Percentiles rank a stretch among this genome's conserved stretches.
These are phyloP conservation scores for Biston stratarius DNA, from an alignment of 2,888 invertebrate species.

Conservation along the genomic window DNA sequence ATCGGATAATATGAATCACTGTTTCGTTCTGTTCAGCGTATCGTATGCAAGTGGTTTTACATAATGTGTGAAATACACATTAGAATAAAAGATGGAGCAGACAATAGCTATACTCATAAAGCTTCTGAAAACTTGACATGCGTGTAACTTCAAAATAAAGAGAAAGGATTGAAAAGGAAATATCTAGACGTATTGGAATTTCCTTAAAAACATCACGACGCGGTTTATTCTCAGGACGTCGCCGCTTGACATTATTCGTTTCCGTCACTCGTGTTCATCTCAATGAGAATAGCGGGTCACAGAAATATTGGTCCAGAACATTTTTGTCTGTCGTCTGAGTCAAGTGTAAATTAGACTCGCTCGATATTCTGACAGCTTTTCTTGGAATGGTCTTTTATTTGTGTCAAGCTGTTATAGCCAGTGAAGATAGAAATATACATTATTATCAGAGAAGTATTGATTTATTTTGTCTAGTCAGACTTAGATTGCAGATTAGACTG, in stretches of 20 bases:
- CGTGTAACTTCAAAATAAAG: slow-evolving; percentile 5
- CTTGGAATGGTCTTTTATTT: slow-evolving; percentile 21
- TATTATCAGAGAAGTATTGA: slow-evolving; percentile 3
- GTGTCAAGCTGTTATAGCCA: slow-evolving; percentile 1
- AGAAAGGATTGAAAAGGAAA: slow-evolving; percentile 19
- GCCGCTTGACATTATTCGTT: not conserved
- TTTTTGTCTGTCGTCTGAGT: slow-evolving; percentile 6
- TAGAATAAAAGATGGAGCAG: not conserved
- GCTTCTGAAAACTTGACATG: slow-evolving; percentile 6
- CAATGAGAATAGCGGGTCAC: slow-evolving; percentile 4
- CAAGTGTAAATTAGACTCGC: slow-evolving; percentile 30
- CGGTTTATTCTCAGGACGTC: slow-evolving; percentile 5
- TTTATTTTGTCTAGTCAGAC: no score
- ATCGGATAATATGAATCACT: no score
- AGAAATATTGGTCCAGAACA: not conserved
- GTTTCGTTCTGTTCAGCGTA: no score
- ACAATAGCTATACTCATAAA: slow-evolving; percentile 15
- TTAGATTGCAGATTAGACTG: not conserved
- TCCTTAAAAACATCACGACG: slow-evolving; percentile 1
- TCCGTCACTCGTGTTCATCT: not conserved
- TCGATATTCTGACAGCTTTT: slow-evolving; percentile 30
- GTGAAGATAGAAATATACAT: slow-evolving; percentile 8
- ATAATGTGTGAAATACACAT: not conserved
- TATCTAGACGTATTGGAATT: slow-evolving; percentile 10
- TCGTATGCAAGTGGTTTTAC: no score